Evolutionary conservation across 2,888 invertebrate species (phyloP).

Genomic region (Germaria angustata): DNA sequence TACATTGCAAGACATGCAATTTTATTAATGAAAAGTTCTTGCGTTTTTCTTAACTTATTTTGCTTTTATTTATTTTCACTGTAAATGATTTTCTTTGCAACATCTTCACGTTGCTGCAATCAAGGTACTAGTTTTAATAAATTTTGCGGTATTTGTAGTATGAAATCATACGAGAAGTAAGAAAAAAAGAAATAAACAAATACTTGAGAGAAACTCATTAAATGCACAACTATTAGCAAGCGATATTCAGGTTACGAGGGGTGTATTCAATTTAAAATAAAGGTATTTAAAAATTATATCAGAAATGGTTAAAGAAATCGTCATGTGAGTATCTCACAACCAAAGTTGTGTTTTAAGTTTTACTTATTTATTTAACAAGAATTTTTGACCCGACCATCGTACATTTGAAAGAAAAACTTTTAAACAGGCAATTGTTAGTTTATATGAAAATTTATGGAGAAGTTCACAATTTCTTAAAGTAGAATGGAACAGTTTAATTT

Average conservation of each 20-base stretch:
- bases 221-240: neutral
- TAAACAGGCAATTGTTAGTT: constrained; percentile 13
- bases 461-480: neutral
- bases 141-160: constrained; percentile 50
- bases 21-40: neutral
- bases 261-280: no score
- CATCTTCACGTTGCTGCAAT: constrained; percentile 38
- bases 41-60: neutral
- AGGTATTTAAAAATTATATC: no score
- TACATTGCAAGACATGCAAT: constrained; percentile 21
- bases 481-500: neutral
- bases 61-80: neutral
- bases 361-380: no score
- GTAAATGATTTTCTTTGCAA: neutral
- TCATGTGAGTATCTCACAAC: no score
- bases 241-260: neutral
- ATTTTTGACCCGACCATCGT: no score
- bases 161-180: neutral
- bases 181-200: neutral
- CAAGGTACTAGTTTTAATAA: constrained; percentile 21
- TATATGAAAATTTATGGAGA: constrained; percentile 13
- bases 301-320: no score
- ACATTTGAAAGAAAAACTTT: neutral
- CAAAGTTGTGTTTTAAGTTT: no score
- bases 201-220: constrained; percentile 35